A percentile compares a stretch with the other conserved stretches of the same genome.
Conservation (phyloP, 2,113 vertebrate genomes). For the Corydoras sp. region DNA sequence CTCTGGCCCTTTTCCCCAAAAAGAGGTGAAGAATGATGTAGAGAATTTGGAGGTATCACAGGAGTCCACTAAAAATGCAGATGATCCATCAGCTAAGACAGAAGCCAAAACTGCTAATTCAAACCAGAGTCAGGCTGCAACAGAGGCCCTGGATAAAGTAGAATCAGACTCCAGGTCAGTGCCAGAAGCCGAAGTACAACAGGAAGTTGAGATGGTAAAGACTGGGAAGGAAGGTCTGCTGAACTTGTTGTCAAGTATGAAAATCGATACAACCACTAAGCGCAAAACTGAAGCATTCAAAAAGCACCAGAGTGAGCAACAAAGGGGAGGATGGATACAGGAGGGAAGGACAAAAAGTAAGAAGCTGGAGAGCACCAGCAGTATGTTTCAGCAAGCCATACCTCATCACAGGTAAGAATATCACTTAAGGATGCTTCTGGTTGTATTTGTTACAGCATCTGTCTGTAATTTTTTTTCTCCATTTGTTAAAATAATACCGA, state of each 20-base stretch:
- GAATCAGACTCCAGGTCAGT: not conserved
- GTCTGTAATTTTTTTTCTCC: no score
- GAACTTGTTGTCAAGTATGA: conserved; percentile 77
- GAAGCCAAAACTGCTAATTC: no score
- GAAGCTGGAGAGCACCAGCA: conserved; percentile 47
- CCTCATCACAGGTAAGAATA: conserved; percentile 63
- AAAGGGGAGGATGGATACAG: not conserved
- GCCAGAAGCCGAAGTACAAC: not conserved
- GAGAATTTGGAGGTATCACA: not conserved
- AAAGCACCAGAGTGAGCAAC: conserved; percentile 39
- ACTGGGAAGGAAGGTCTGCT: conserved; percentile 69
- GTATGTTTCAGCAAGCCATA: conserved; percentile 56
- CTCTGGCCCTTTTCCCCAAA: not conserved
- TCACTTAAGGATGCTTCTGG: not conserved
- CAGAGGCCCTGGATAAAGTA: not conserved
- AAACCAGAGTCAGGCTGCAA: not conserved
- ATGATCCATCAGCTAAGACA: no score
- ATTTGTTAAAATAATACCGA: no score
- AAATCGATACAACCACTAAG: conserved; percentile 74
- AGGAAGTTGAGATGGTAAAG: conserved; percentile 6
- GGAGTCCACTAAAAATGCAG: no score
- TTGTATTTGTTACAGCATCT: no score
- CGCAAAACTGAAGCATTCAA: conserved; percentile 57
- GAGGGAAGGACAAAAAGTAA: not conserved
- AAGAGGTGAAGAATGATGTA: not conserved